Conservation (phyloP, 1,140 invertebrate species). For the Cotesia typhae region DNA sequence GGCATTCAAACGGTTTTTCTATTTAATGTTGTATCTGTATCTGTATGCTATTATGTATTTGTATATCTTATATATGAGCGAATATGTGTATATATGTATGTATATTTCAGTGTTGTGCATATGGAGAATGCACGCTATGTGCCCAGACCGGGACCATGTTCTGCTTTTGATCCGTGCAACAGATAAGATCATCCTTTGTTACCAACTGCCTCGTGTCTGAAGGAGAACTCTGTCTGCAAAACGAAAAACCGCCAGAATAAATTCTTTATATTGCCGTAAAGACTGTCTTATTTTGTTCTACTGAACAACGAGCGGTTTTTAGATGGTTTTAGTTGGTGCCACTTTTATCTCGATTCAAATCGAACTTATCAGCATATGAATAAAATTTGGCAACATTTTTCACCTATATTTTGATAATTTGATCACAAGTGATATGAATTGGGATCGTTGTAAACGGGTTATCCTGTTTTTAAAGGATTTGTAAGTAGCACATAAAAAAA, state of each 20-base stretch:
- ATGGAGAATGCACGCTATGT: conserved; percentile 62
- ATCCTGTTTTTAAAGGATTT: too few species aligned
- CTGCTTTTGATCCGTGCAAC: conserved; percentile 61
- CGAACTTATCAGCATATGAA: too few species aligned
- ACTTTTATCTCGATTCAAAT: too few species aligned
- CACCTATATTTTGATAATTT: too few species aligned
- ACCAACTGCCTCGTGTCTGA: conserved; percentile 58
- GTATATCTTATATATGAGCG: too few species aligned
- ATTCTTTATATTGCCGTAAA: not conserved
- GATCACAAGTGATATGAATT: too few species aligned
- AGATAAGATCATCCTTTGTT: conserved; percentile 60
- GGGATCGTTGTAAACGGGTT: too few species aligned
- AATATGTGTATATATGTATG: conserved; percentile 3
- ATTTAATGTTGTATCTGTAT: not conserved
- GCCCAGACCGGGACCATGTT: conserved; percentile 50
- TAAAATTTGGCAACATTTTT: too few species aligned
- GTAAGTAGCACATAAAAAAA: too few species aligned
- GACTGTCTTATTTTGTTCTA: too few species aligned
- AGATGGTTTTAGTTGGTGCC: too few species aligned
- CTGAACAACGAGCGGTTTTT: too few species aligned
- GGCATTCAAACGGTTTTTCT: conserved; percentile 13
- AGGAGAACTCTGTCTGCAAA: conserved; percentile 34
- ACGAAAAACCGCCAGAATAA: not conserved
- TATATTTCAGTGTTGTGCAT: conserved; percentile 43
- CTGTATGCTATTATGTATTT: not conserved